Conservation (phyloP, 2,888 invertebrate species). For the Sepiola atlantica region DNA sequence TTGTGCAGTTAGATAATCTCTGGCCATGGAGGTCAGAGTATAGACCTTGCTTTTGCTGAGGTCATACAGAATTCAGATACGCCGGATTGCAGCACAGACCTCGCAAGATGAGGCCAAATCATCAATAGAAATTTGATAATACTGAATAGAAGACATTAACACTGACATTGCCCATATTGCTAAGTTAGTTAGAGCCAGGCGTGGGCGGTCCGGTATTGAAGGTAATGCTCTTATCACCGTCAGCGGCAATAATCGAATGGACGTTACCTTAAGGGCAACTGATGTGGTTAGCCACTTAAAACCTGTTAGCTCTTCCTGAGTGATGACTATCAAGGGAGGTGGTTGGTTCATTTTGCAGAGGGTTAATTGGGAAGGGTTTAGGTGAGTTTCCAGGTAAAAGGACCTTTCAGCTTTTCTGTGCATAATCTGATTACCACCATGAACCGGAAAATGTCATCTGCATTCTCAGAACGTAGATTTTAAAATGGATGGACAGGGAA, state of each 20-base stretch:
- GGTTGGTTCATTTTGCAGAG: neutral
- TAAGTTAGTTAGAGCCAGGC: neutral
- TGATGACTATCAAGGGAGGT: neutral
- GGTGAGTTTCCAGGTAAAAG: neutral
- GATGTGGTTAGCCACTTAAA: slow-evolving; percentile 1
- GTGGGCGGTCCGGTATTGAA: neutral
- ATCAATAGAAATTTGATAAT: neutral
- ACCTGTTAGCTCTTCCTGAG: neutral
- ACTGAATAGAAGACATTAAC: neutral
- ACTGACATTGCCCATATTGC: neutral
- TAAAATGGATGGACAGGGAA: neutral
- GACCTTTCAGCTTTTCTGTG: neutral
- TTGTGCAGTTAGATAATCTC: neutral
- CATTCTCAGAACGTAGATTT: neutral
- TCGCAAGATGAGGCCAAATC: neutral
- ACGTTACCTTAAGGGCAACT: neutral
- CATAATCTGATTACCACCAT: neutral
- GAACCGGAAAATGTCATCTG: neutral
- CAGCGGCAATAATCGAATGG: neutral
- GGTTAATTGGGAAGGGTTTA: neutral
- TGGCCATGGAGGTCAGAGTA: neutral
- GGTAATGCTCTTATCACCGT: neutral
- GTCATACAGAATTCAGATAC: neutral
- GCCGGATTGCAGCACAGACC: neutral
- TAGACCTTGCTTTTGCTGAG: neutral